Evolutionary conservation across 2,888 invertebrate species (phyloP), one percentile per base, ranked within the genome.

Genomic region (Patella pellucida): DNA sequence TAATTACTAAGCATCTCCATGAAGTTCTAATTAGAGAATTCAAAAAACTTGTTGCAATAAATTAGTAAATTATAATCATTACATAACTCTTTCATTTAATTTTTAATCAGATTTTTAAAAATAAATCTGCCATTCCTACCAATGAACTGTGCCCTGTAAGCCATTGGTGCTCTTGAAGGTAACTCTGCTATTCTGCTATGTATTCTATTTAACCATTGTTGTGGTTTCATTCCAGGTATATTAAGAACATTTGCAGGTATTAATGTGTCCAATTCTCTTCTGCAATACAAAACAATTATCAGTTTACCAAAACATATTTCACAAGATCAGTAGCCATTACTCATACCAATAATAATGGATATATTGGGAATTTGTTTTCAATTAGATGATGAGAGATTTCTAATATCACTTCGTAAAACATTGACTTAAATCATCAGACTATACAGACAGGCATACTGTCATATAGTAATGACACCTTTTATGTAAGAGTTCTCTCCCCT

Each of bases 171-270:
- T 62, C 96, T 91, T 12, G 93, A 93, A 76, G 95, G 93, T 1
- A 95, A 95, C 82, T 95, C 95, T n/a, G 94, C 94, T 96, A 97
- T 96, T 78, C 96, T 95, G 2, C 95, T 93, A 86, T 96, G 95
- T 15, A 98, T 96, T 92, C 96, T 93, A 76, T 95, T 94, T 27
- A 97, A 95, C 98, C 98, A 98, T 86, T 97, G 95, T 14, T 95
- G 95, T 0, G 97, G 96, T 62, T 96, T 92, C 7, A 97, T 95
- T 86, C 97, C 97, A 4, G 96, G 92, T 78, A 97, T 93, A 68
- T 95, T 95, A 78, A 97, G 92, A 72, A 97, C 95, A 14, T 97
- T 97, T 91, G 97, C 96, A 7, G 98, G 98, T 86, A 98, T 92
- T 85, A 98, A 92, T 92, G 96, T 96, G 92, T 97, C 96, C 68